Base-by-base conservation (phyloP, 1,140 invertebrate species). In the Geopemphigus sp. region DNA sequence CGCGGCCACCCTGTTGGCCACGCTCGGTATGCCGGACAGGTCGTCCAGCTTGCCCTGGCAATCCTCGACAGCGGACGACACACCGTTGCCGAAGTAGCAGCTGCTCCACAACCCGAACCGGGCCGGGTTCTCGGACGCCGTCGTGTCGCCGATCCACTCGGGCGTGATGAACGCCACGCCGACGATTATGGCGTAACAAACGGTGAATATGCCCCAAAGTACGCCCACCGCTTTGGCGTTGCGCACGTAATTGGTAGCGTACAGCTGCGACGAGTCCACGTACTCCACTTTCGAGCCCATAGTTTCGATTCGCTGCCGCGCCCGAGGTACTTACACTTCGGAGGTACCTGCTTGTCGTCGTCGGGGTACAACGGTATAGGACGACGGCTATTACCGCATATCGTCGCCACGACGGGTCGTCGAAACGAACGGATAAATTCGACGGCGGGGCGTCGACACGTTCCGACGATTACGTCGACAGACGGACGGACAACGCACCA, bases 211-310 rank as follows among this genome's bases (percentile, higher is more conserved):
- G 26, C 92, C 96, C 97, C 97, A 98, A 63, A 98, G 88, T 22
- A 98, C 95, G 57, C 95, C 96, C 78, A 98, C 96, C 56, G 96
- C 96, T 88, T 96, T 95, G 64, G 94, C 96, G 89, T 98, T 98
- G 83, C 96, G 89, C 59, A 96, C 92, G 86, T 98, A 98, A 86
- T 94, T 96, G 26, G 94, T 93, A 72, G 93, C 94, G 86, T 95
- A 94, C 85, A 95, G 90, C 86, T 95, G 93, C 76, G 91, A 91
- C 70, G 92, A 93, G 84, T 95, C 94, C 72, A 95, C 92, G 86
- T 95, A 95, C 85, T 95, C 93, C 82, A 95, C 92, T 89, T 95
- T 95, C 22, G 93, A 94, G 82, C 92, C 92, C 93, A 95, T 95
- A n/a, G n/a, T n/a, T 84, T 87, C 22, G 87, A 3, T 32, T 74